Evolutionary conservation across 2,113 vertebrate species (phyloP), one percentile per base, ranked within the genome.

Genomic region (Odontesthes bonariensis): DNA sequence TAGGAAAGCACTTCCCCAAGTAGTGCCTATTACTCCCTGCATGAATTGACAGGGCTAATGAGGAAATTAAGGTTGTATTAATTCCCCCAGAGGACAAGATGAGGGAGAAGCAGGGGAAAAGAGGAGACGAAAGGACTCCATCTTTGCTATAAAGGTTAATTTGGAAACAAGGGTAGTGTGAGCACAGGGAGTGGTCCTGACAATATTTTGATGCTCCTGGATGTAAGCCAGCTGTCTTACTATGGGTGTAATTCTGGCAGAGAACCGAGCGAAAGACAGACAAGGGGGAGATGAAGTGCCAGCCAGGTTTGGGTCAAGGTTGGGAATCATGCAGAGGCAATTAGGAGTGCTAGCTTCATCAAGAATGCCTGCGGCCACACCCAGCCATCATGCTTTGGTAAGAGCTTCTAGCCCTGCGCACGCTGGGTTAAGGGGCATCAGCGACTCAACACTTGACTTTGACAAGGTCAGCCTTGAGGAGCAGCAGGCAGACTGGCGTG

Each of bases 121-220:
- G 69, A 77, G 81, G 54, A 75, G 72, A 86, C 77, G 71, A 42
- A 68, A 85, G 80, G 63, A 83, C 79, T 85, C 84, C 86, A 86
- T 89, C 81, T 88, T 89, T 91, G 89, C 88, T 91, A 92, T 89
- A 93, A 93, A 92, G 87, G 92, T 93, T 92, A 85, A 92, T 94
- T 90, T 92, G 75, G 59, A 91, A 86, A 80, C 60, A 73, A 85
- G 77, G 73, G 75, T 64, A 55, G 72, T 16, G 22, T 83, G 73
- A 71, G 77, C 82, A 73, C 75, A 79, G 82, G 86, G 75, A 90
- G 84, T 52, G 75, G 77, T 78, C 84, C 81, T 84, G 84, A 91
- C 85, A 89, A 85, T 87, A 77, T 89, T 91, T 80, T 87, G 87
- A 90, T 86, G 79, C 83, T 83, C 54, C 85, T 92, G 90, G 87